phyloP scores from a whole-genome alignment of 2,797 vertebrate species.

The Pipistrellus kuhlii region DNA sequence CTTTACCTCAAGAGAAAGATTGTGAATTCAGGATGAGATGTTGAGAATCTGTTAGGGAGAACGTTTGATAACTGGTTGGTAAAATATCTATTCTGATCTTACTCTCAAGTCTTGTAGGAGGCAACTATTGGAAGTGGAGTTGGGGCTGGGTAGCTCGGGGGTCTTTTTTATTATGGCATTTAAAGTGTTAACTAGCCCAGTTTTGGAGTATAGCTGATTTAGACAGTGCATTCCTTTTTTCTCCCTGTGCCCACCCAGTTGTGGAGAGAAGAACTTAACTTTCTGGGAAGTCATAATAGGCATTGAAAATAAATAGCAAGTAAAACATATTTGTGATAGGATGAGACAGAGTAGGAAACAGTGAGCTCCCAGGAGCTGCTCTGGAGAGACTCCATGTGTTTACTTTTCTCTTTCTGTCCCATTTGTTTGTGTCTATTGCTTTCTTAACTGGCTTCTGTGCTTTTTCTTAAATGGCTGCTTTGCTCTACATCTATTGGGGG shows the following conservation, averaged over 20 bases:
- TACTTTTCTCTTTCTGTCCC: background rate
- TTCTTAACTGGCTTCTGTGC: background rate
- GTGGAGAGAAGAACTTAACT: background rate
- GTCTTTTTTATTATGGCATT: background rate
- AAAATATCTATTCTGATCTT: constrained; percentile 14
- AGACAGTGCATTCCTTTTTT: background rate
- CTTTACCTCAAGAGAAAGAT: background rate
- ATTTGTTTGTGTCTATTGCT: background rate
- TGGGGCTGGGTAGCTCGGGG: background rate
- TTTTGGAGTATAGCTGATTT: constrained; percentile 47
- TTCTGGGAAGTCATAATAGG: constrained; percentile 44
- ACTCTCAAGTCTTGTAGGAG: background rate
- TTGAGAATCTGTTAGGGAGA: background rate
- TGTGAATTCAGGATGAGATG: background rate
- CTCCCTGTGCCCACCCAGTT: background rate
- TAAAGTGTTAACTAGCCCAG: background rate
- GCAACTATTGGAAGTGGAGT: background rate
- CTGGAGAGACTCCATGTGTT: background rate
- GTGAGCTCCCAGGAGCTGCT: background rate
- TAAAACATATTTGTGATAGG: background rate
- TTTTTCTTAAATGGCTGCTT: constrained; percentile 31
- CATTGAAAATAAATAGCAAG: constrained; percentile 9
- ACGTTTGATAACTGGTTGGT: background rate
- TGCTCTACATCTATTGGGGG: background rate
- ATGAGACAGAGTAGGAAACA: background rate